phyloP scores from a whole-genome alignment of 2,888 invertebrate genomes.

The Nomada lathburiana region DNA sequence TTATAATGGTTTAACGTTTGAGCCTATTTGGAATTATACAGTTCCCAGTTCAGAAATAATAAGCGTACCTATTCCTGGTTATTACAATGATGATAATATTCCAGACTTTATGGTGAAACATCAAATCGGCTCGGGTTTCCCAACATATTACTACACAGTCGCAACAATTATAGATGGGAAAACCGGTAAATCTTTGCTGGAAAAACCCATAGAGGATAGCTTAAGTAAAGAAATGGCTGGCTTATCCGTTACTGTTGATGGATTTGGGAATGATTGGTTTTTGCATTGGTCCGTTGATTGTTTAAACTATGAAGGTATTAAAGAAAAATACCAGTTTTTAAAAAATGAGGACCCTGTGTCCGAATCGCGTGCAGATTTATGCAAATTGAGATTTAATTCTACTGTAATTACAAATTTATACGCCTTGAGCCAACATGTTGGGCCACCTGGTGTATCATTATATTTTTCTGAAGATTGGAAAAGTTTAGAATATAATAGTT shows the following conservation, averaged over 20 bases:
- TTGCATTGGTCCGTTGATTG: constrained; percentile 92
- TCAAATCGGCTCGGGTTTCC: constrained; percentile 89
- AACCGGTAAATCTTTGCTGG: constrained; percentile 87
- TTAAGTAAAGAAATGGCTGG: constrained; percentile 88
- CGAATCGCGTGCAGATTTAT: constrained; percentile 86
- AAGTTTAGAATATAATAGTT: constrained; percentile 82
- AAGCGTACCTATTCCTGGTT: constrained; percentile 91
- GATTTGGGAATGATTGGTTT: constrained; percentile 90
- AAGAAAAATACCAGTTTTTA: constrained; percentile 85
- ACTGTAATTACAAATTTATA: constrained; percentile 88
- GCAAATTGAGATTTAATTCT: constrained; percentile 89
- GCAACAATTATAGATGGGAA: constrained; percentile 87
- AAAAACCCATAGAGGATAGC: constrained; percentile 86
- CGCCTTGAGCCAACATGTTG: constrained; percentile 88
- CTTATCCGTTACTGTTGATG: constrained; percentile 86
- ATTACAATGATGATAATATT: constrained; percentile 90
- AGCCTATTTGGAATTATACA: constrained; percentile 90
- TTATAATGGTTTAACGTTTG: constrained; percentile 89
- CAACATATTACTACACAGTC: constrained; percentile 90
- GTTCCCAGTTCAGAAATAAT: constrained; percentile 89
- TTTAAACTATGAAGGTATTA: constrained; percentile 83
- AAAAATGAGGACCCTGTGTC: constrained; percentile 73
- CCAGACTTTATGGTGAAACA: constrained; percentile 93
- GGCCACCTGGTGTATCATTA: constrained; percentile 90
- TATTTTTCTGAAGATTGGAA: constrained; percentile 87